A percentile compares a stretch with the other conserved stretches of the same genome.
Conservation (phyloP, 2,888 invertebrate genomes). For the Cantharis lateralis region DNA sequence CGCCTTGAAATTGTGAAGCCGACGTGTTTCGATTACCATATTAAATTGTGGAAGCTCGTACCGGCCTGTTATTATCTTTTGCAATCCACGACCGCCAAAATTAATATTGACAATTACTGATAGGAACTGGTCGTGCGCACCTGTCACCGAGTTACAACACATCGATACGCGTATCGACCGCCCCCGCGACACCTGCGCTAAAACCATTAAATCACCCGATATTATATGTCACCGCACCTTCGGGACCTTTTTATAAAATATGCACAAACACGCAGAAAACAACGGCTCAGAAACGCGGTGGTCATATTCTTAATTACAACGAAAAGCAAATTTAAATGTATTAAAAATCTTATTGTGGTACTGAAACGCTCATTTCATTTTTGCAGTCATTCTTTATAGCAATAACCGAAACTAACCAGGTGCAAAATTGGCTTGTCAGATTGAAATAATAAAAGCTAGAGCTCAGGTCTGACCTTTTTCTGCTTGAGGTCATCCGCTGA, state of each 20-base stretch:
- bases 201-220: conserved; percentile 31
- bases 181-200: conserved; percentile 37
- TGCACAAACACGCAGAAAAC: conserved; percentile 21
- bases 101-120: conserved; percentile 44
- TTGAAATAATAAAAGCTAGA: conserved; percentile 22
- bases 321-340: not conserved
- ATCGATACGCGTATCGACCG: conserved; percentile 39
- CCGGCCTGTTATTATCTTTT: conserved; percentile 38
- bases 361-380: conserved; percentile 18
- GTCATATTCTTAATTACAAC: not conserved
- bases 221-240: conserved; percentile 32
- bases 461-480: conserved; percentile 18
- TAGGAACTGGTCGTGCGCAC: conserved; percentile 33
- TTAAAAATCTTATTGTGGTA: conserved; percentile 1
- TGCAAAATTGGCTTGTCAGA: conserved; percentile 31
- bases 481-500: conserved; percentile 17
- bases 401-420: conserved; percentile 31
- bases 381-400: conserved; percentile 15
- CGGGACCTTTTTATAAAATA: conserved; percentile 19
- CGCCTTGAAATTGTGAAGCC: conserved; percentile 30
- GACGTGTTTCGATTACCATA: conserved; percentile 40
- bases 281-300: not conserved
- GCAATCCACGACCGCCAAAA: conserved; percentile 34
- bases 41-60: conserved; percentile 39
- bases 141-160: conserved; percentile 39